These are phyloP conservation scores for Habropoda laboriosa DNA, from an alignment of 1,140 invertebrate species.

Conservation along the genomic window DNA sequence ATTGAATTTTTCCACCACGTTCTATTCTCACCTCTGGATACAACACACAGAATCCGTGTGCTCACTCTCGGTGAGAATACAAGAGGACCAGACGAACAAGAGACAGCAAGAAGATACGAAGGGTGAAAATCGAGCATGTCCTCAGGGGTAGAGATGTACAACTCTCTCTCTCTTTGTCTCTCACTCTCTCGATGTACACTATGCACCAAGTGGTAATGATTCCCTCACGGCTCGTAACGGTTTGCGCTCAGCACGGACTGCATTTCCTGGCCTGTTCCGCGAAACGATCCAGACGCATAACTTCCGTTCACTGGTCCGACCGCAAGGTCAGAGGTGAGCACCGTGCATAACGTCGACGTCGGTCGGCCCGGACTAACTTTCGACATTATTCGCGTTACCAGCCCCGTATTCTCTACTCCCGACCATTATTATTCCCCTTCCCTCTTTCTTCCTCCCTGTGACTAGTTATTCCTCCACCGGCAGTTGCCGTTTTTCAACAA, in stretches of 20 bases:
- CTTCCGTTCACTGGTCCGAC: slow-evolving; percentile 63
- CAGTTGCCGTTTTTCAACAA: slow-evolving; percentile 5
- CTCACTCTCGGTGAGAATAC: not conserved
- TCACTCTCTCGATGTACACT: slow-evolving; percentile 42
- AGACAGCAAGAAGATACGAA: not conserved
- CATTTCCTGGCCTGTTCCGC: slow-evolving; percentile 59
- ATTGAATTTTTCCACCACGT: slow-evolving; percentile 13
- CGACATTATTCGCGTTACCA: slow-evolving; percentile 63
- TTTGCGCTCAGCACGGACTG: slow-evolving; percentile 45
- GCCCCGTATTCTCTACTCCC: slow-evolving; percentile 18
- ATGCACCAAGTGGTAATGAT: slow-evolving; percentile 62
- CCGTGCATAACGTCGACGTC: slow-evolving; percentile 60
- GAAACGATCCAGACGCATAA: slow-evolving; percentile 66
- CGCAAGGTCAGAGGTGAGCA: slow-evolving; percentile 59
- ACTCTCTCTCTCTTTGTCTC: too few species aligned
- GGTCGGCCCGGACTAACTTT: slow-evolving; percentile 60
- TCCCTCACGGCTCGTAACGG: slow-evolving; percentile 58
- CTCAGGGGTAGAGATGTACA: not conserved
- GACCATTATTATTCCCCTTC: slow-evolving; percentile 57
- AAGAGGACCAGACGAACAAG: not conserved
- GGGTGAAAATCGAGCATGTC: slow-evolving; percentile 7
- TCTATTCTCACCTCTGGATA: not conserved
- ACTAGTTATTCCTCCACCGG: not conserved
- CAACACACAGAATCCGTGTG: not conserved
- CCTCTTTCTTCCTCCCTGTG: not conserved